Evolutionary conservation across 2,113 vertebrate species (phyloP).

Genomic region (Cinclus cinclus): DNA sequence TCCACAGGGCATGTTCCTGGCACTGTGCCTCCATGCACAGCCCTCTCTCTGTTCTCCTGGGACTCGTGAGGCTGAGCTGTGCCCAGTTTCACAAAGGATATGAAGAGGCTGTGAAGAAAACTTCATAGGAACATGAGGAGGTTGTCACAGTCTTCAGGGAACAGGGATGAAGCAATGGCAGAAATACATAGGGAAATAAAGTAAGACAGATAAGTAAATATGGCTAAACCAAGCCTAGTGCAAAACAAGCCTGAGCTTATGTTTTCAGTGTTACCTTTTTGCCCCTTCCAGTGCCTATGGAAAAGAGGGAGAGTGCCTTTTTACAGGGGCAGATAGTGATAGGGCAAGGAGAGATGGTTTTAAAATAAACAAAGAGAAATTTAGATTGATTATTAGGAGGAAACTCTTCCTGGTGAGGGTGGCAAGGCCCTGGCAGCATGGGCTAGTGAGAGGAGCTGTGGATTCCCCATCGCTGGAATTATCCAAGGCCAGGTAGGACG

Average conservation of each 20-base stretch:
- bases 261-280: neutral
- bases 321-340: neutral
- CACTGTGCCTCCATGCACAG: neutral
- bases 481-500: accelerated
- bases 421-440: neutral
- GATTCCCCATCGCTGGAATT: neutral
- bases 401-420: neutral
- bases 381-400: neutral
- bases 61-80: neutral
- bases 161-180: neutral
- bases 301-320: neutral
- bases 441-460: neutral
- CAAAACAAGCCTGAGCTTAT: neutral
- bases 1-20: neutral
- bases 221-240: neutral
- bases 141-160: neutral
- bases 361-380: neutral
- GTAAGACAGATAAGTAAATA: neutral
- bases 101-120: neutral
- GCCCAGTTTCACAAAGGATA: neutral
- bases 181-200: neutral
- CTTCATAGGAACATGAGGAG: neutral
- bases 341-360: neutral
- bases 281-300: neutral
- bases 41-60: neutral